Conservation (phyloP, 2,888 invertebrate species). For the Tetragonisca angustula region DNA sequence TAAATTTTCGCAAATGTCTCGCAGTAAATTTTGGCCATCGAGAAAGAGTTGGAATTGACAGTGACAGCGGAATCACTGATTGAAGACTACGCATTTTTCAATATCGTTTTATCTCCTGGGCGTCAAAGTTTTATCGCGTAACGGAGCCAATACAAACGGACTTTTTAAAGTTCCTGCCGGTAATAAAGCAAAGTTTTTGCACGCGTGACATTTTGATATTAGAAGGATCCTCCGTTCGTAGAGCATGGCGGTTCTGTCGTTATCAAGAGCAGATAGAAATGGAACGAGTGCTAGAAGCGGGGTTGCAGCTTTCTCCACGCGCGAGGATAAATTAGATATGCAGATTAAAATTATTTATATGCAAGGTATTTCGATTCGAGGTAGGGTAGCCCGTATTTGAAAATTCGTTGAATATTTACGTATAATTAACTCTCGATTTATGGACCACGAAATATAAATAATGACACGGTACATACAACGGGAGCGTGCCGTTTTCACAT, state of each 20-base stretch:
- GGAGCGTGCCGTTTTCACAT: not conserved
- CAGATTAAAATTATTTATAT: not conserved
- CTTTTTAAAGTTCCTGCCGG: not conserved
- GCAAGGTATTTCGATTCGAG: not conserved
- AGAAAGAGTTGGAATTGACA: not conserved
- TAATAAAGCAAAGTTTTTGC: not conserved
- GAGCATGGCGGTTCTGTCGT: not conserved
- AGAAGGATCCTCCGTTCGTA: not conserved
- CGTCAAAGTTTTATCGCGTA: not conserved
- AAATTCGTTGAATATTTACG: conserved; percentile 1
- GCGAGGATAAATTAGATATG: not conserved
- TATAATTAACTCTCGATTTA: not conserved
- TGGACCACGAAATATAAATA: not conserved
- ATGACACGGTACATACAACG: not conserved
- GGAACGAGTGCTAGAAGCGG: not conserved
- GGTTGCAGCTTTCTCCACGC: not conserved
- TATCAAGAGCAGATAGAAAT: not conserved
- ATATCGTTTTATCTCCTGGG: not conserved
- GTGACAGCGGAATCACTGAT: not conserved
- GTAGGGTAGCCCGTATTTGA: not conserved
- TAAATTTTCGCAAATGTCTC: too few species aligned
- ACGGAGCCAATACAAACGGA: not conserved
- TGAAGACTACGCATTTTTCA: not conserved
- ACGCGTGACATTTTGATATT: not conserved
- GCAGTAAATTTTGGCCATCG: not conserved